These are phyloP conservation scores for Salpingus planirostris DNA, from an alignment of 2,888 invertebrate species.

Conservation along the genomic window DNA sequence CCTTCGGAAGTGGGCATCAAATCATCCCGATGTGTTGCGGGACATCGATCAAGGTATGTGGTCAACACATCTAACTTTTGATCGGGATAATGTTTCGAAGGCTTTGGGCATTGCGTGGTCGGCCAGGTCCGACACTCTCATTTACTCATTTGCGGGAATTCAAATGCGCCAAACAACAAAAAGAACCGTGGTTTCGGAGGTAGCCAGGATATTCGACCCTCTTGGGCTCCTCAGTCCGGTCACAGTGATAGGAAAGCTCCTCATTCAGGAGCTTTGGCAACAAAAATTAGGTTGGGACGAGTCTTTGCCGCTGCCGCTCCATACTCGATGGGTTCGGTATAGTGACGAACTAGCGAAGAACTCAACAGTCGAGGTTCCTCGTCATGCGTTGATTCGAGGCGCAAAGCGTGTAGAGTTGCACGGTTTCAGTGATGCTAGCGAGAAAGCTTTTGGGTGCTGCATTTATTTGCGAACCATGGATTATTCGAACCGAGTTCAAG, in stretches of 20 bases:
- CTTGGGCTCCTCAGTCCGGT: background rate
- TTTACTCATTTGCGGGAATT: background rate
- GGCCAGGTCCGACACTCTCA: background rate
- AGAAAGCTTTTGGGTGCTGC: background rate
- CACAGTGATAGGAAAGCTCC: background rate
- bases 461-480: background rate
- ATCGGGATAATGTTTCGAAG: background rate
- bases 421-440: background rate
- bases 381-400: background rate
- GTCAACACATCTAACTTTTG: background rate
- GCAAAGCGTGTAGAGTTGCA: background rate
- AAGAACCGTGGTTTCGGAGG: background rate
- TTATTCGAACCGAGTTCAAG: background rate
- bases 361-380: background rate
- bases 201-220: background rate
- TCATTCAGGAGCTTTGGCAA: background rate
- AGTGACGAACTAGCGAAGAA: background rate
- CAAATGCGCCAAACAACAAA: background rate
- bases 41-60: background rate
- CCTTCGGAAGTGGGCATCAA: background rate
- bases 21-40: slow-evolving; percentile 1
- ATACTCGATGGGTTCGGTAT: background rate
- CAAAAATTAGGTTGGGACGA: slow-evolving; percentile 1
- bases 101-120: background rate
- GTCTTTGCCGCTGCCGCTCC: background rate